Evolutionary conservation across 2,797 vertebrate species (phyloP), one percentile per base, ranked within the genome.

Genomic region (Myoxocephalus aenaeus): DNA sequence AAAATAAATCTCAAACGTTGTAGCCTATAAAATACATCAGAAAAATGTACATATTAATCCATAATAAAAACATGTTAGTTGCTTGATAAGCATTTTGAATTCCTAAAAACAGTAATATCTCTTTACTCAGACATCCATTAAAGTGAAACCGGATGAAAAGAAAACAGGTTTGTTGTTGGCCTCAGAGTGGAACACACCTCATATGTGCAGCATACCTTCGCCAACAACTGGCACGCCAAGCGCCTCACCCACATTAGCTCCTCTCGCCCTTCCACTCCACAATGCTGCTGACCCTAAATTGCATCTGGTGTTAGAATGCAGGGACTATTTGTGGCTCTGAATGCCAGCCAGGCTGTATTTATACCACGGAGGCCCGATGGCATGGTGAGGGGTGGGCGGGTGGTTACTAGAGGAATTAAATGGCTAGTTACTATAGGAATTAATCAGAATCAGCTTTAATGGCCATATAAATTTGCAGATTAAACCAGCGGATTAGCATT

Each of bases 251-350:
- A 67, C 57, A 84, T 83, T 72, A 86, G 84, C 63, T 70, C 72
- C 40, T 72, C 72, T 79, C 67, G 76, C 61, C 67, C 86, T 87
- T 88, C 82, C 79, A 56, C 79, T 61, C 70, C 8, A 73, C 68
- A 81, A 84, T 73, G 66, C 81, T 54, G 44, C 67, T 3, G 32
- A 68, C 54, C 64, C 74, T 38, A 42, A 14, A 82, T 79, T 70
- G 76, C 80, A 72, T 53, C 48, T 81, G 71, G 77, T 79, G 64
- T 78, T 59, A 77, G 72, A 85, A 87, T 79, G 75, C 65, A 38
- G 59, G 20, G 32, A 42, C 79, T 87, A 88, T 83, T 86, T 82
- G 15, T 59, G 36, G 75, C 15, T 75, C 48, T 57, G 54, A 48
- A 20, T 59, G 59, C 13, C 76, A 73, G 78, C 77, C 32, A 59